phyloP scores from a whole-genome alignment of 2,888 invertebrate genomes.

The Heliconius aoede region DNA sequence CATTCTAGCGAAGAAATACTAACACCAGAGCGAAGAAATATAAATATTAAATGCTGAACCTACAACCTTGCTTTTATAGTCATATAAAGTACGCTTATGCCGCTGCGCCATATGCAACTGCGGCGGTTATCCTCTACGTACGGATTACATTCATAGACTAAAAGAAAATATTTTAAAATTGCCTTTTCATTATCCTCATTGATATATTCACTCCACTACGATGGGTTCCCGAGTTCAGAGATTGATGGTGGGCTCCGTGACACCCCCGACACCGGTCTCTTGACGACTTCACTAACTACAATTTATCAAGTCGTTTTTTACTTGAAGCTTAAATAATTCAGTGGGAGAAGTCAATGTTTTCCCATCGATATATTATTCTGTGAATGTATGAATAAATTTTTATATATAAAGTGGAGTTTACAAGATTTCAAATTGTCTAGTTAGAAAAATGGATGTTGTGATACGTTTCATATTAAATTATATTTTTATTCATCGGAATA shows the following conservation, averaged over 20 bases:
- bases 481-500: background rate
- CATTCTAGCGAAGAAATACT: too few species aligned
- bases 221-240: conserved; percentile 54
- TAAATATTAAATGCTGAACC: too few species aligned
- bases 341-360: conserved; percentile 14
- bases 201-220: conserved; percentile 40
- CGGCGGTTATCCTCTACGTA: too few species aligned
- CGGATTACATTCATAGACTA: background rate
- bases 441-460: background rate
- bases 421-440: conserved; percentile 3
- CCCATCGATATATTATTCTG: conserved; percentile 20
- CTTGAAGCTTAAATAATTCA: conserved; percentile 60
- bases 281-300: conserved; percentile 82
- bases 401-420: background rate
- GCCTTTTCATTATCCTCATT: conserved; percentile 31
- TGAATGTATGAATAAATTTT: conserved; percentile 6
- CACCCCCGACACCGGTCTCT: conserved; percentile 78
- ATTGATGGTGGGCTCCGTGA: conserved; percentile 82
- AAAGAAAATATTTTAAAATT: background rate
- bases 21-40: too few species aligned
- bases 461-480: background rate
- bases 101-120: too few species aligned
- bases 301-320: conserved; percentile 75
- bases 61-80: too few species aligned
- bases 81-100: too few species aligned